These are phyloP conservation scores for Sphenodon punctatus DNA, from an alignment of 2,797 vertebrate genomes.

Conservation along the genomic window DNA sequence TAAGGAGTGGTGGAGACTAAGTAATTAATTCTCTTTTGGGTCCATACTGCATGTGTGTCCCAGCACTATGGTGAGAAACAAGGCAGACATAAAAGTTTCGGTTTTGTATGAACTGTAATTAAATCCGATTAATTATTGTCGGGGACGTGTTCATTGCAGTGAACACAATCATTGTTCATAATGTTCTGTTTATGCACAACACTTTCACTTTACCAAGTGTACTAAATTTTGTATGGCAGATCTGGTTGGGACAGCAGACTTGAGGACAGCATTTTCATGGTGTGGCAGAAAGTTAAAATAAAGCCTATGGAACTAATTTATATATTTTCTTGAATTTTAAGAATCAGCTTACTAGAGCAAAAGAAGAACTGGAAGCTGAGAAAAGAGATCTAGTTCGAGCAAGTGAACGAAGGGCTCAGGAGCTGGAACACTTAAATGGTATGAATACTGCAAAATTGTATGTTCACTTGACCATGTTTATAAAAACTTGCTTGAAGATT, in stretches of 20 bases:
- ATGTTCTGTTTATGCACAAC: neutral
- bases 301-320: neutral
- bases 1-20: neutral
- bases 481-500: neutral
- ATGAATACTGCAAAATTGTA: conserved; percentile 19
- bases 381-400: conserved; percentile 92
- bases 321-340: conserved; percentile 55
- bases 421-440: conserved; percentile 93
- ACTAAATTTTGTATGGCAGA: too few species aligned
- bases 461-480: neutral
- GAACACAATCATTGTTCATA: too few species aligned
- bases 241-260: neutral
- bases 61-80: neutral
- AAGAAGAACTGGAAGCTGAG: conserved; percentile 91
- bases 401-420: conserved; percentile 88
- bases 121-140: too few species aligned
- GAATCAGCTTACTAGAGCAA: conserved; percentile 87
- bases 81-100: neutral
- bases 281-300: neutral
- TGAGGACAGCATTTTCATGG: neutral
- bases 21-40: neutral
- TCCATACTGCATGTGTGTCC: neutral
- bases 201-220: neutral
- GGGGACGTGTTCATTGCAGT: too few species aligned
- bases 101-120: too few species aligned